Conservation (phyloP, 2,888 invertebrate species). For the Oscheius sp. region DNA sequence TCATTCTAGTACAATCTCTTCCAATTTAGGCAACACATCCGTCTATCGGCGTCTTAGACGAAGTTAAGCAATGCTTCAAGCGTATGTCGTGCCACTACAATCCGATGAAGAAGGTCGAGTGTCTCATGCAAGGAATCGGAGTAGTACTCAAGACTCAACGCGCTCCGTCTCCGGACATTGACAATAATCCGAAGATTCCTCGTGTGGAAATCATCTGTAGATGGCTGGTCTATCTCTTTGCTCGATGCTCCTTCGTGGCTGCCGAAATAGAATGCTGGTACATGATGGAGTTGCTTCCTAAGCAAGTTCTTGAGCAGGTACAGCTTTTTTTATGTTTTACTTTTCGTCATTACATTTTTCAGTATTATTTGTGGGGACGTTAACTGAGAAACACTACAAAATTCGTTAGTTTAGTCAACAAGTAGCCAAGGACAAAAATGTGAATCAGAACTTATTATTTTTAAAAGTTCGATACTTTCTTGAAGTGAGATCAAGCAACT, state of each 20-base stretch:
- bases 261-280: conserved; percentile 95
- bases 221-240: conserved; percentile 89
- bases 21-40: conserved; percentile 37
- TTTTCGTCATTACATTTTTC: background rate
- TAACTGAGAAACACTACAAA: no score
- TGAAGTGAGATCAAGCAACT: no score
- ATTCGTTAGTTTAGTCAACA: no score
- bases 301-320: conserved; percentile 79
- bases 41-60: conserved; percentile 78
- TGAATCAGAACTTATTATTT: no score
- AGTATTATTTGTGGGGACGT: background rate
- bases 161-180: conserved; percentile 41
- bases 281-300: conserved; percentile 92
- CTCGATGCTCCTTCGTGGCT: conserved; percentile 88
- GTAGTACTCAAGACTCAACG: conserved; percentile 44
- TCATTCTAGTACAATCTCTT: conserved; percentile 1
- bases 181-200: conserved; percentile 45
- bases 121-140: conserved; percentile 77
- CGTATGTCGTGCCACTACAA: conserved; percentile 90
- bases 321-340: background rate
- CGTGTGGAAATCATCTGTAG: conserved; percentile 84
- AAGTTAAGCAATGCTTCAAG: conserved; percentile 82
- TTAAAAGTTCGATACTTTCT: no score
- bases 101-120: conserved; percentile 91
- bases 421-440: no score